phyloP scores from a whole-genome alignment of 1,140 invertebrate genomes.

The Cydia strobilella region DNA sequence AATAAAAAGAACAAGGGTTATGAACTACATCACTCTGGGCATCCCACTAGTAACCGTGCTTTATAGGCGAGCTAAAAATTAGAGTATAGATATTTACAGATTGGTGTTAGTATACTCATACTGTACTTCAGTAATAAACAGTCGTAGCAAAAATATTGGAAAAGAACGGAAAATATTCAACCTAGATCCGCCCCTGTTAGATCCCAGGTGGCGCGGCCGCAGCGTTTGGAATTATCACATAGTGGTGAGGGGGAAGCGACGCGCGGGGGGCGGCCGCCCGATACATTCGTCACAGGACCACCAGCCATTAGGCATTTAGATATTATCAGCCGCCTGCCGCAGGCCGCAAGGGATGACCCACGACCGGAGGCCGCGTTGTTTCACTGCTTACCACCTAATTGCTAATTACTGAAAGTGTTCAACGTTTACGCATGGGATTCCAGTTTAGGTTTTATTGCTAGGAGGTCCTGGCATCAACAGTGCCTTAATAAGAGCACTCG shows the following conservation, averaged over 20 bases:
- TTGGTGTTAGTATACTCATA: too few species aligned
- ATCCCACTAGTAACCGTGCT: too few species aligned
- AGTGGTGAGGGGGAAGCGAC: conserved; percentile 62
- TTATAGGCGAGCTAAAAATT: too few species aligned
- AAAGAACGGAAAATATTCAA: conserved; percentile 17
- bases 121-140: neutral
- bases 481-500: conserved; percentile 27
- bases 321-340: conserved; percentile 65
- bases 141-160: conserved; percentile 14
- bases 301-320: conserved; percentile 80
- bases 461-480: conserved; percentile 19
- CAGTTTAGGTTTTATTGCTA: conserved; percentile 35
- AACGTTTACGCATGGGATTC: conserved; percentile 56
- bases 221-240: conserved; percentile 80
- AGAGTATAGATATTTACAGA: too few species aligned
- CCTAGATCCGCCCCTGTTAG: conserved; percentile 62
- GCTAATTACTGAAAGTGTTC: conserved; percentile 74
- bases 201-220: conserved; percentile 79
- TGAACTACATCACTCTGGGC: too few species aligned
- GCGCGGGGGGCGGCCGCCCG: conserved; percentile 49
- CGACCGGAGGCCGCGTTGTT: conserved; percentile 68
- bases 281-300: conserved; percentile 79
- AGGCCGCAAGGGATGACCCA: conserved; percentile 67
- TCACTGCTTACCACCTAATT: conserved; percentile 54
- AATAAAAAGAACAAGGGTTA: too few species aligned